These are phyloP conservation scores for Centropus unirufus DNA, from an alignment of 2,113 vertebrate genomes.

Conservation along the genomic window DNA sequence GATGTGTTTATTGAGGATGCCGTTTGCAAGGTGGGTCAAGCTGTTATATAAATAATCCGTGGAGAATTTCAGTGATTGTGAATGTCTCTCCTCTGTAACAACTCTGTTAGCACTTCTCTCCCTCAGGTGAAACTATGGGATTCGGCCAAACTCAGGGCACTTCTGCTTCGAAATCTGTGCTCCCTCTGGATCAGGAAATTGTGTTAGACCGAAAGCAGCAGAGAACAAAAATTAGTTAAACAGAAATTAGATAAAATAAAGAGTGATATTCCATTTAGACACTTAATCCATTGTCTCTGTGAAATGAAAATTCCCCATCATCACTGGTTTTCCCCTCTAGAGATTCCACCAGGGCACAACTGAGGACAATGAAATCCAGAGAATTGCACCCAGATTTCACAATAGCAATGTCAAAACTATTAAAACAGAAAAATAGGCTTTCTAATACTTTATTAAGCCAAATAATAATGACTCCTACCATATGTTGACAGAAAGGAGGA, in stretches of 20 bases:
- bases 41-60: background rate
- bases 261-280: background rate
- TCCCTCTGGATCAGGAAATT: conserved; percentile 35
- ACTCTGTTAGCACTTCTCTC: background rate
- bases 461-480: background rate
- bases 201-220: conserved; percentile 1
- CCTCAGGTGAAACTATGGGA: background rate
- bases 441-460: conserved; percentile 17
- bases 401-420: conserved; percentile 39
- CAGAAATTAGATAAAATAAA: background rate
- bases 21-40: background rate
- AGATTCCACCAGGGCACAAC: conserved; percentile 22
- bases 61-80: background rate
- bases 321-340: conserved; percentile 16
- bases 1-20: background rate
- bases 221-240: conserved; percentile 18
- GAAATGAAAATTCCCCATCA: background rate
- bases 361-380: conserved; percentile 48
- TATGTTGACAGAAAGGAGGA: conserved; percentile 38
- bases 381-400: conserved; percentile 45
- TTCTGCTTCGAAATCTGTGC: background rate
- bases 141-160: background rate
- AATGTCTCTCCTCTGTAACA: background rate
- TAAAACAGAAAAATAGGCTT: conserved; percentile 48
- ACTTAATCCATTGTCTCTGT: conserved; percentile 19